Base-by-base conservation (phyloP, 2,797 vertebrate species). In the Gorsachius magnificus region DNA sequence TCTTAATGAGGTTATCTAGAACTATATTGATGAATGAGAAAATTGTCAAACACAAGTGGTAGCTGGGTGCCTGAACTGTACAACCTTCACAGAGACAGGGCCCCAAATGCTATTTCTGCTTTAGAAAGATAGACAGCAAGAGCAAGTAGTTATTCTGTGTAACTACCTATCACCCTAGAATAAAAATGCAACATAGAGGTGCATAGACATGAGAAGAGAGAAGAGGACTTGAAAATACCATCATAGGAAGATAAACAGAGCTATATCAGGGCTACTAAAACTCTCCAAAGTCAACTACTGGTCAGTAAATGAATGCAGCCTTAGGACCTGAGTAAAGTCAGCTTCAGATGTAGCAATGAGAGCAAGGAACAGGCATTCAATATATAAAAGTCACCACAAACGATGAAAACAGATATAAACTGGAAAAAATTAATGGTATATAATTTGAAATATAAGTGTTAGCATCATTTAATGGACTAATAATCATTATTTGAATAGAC, bases 251-350 rank as follows among this genome's bases (percentile, higher is more conserved):
- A 82, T 38, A 54, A 57, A 6, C 20, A 57, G 54, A 26, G 24
- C 3, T 72, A 6, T 41, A 54, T 5, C 2, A 43, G 7, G 1
- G 8, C 13, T 57, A 17, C 5, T 71, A 77, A 83, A 69, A 63
- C 24, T 69, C 51, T 66, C 12, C 6, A 46, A 65, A 20, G 31
- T 65, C 36, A 84, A 36, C 26, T 46, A 28, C 10, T 26, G 8
- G 24, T 61, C 31, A 54, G 11, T 56, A 87, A 74, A 89, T 46
- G 1, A 69, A 72, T 74, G 18, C 10, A 85, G 1, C 4, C 5
- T 54, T 48, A 31, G 0, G 0, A 36, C 25, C 17, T 60, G 16
- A 54, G 41, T 70, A 63, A 31, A n/a, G 12, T 13, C 26, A 66
- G 5, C 35, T 78, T 84, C 63, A 78, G n/a, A 20, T 16, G 13